phyloP scores from a whole-genome alignment of 2,113 vertebrate genomes.

The Anhinga anhinga region DNA sequence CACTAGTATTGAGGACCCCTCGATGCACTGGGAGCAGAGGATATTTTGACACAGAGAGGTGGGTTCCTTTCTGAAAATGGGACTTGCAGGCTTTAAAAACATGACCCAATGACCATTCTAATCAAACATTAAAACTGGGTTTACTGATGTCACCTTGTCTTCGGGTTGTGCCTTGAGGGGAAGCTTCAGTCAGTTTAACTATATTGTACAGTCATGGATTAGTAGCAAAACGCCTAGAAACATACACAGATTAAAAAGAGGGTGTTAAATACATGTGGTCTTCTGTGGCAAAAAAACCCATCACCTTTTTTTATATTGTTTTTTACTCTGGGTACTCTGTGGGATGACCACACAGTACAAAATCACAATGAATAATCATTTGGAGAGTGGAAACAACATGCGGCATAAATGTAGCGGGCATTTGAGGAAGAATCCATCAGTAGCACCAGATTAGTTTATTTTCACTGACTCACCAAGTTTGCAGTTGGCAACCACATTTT shows the following conservation, averaged over 20 bases:
- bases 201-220: not conserved
- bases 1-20: not conserved
- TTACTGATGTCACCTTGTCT: not conserved
- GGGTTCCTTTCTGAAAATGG: not conserved
- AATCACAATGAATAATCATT: not conserved
- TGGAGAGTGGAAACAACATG: not conserved
- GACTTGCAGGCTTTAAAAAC: not conserved
- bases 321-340: not conserved
- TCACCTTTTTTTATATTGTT: accelerated
- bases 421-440: not conserved
- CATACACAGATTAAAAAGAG: not conserved
- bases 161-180: not conserved
- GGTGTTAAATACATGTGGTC: not conserved
- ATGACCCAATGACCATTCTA: not conserved
- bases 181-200: not conserved
- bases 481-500: not conserved
- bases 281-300: not conserved
- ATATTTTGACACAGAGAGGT: not conserved
- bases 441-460: not conserved
- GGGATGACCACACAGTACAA: not conserved
- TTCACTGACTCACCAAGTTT: not conserved
- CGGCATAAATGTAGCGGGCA: not conserved
- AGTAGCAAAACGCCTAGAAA: not conserved
- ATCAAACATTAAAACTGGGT: not conserved
- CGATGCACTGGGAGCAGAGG: not conserved